phyloP scores from a whole-genome alignment of 2,888 invertebrate genomes.

The Cryptocephalus primarius region DNA sequence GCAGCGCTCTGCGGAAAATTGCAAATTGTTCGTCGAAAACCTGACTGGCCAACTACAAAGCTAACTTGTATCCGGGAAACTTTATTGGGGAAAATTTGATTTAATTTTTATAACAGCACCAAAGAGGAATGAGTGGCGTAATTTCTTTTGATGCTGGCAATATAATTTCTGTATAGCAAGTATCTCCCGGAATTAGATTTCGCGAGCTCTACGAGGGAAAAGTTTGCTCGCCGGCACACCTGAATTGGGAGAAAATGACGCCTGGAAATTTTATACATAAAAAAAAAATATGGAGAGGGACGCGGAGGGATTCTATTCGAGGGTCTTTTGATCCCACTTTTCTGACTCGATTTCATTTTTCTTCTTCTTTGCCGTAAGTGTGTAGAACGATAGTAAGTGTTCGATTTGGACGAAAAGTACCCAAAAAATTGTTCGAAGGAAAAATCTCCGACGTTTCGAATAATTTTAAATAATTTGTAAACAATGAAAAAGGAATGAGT shows the following conservation, averaged over 20 bases:
- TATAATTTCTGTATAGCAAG: slow-evolving; percentile 37
- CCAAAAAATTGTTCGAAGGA: no score
- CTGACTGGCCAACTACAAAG: slow-evolving; percentile 25
- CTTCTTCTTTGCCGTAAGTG: no score
- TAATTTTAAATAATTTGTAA: no score
- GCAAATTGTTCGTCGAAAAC: slow-evolving; percentile 16
- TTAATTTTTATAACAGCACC: slow-evolving; percentile 38
- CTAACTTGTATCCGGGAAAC: slow-evolving; percentile 38
- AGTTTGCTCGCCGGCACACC: slow-evolving; percentile 24
- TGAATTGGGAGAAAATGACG: slow-evolving; percentile 22
- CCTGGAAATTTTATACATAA: background rate
- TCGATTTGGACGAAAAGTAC: no score
- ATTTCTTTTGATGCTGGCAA: slow-evolving; percentile 39
- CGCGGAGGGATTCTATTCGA: no score
- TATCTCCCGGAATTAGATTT: slow-evolving; percentile 30
- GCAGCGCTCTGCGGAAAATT: slow-evolving; percentile 3
- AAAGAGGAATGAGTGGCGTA: slow-evolving; percentile 39
- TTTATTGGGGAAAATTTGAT: slow-evolving; percentile 40
- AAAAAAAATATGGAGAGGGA: background rate
- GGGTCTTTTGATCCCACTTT: no score
- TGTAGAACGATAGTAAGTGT: no score
- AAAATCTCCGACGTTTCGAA: no score
- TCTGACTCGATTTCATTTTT: no score
- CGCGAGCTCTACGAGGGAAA: slow-evolving; percentile 25
- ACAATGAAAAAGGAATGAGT: no score